Evolutionary conservation across 2,797 vertebrate species (phyloP).

Genomic region (Sebastes vulpes): DNA sequence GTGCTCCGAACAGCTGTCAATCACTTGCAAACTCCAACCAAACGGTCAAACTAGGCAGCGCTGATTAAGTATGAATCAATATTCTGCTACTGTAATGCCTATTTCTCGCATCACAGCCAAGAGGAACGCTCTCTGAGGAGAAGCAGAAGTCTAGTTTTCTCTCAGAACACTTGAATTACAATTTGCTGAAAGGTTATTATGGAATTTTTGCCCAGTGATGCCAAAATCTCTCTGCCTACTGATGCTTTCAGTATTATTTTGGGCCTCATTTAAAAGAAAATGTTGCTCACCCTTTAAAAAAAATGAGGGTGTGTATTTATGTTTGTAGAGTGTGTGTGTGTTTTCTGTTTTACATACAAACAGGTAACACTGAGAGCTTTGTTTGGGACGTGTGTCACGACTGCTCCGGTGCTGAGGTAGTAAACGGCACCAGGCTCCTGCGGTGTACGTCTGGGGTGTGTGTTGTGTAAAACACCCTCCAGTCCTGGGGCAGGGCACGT

Average conservation of each 20-base stretch:
- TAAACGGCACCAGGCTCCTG: conserved; percentile 23
- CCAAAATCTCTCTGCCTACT: background rate
- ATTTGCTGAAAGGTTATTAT: background rate
- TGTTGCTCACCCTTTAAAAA: background rate
- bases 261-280: background rate
- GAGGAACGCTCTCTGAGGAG: background rate
- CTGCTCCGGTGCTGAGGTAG: conserved; percentile 10
- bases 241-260: background rate
- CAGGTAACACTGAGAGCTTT: conserved; percentile 25
- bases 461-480: conserved; percentile 12
- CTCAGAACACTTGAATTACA: background rate
- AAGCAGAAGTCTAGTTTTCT: background rate
- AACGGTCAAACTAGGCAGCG: too few relatives aligned
- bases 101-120: too few relatives aligned
- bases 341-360: background rate
- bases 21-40: too few relatives aligned
- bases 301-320: background rate
- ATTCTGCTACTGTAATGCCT: too few relatives aligned
- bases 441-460: background rate
- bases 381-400: conserved; percentile 46
- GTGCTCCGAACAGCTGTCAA: too few relatives aligned
- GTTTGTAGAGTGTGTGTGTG: background rate
- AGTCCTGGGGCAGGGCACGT: conserved; percentile 1
- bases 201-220: background rate
- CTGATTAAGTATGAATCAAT: too few relatives aligned